Evolutionary conservation across 2,797 vertebrate genomes (phyloP), one percentile per base, ranked within the genome.

Genomic region (Microchirus variegatus): DNA sequence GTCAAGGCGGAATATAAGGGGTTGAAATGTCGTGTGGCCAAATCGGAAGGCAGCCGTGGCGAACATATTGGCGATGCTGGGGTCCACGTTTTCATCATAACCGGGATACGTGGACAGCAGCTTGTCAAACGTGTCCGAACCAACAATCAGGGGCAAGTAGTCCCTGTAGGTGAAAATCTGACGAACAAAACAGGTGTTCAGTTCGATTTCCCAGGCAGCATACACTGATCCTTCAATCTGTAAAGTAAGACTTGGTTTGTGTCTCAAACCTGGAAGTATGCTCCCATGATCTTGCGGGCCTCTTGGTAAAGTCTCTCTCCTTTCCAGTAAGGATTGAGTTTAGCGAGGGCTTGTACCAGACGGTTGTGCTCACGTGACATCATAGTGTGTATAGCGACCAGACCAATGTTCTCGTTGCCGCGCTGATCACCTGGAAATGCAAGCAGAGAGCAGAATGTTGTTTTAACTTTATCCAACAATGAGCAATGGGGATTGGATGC

Each of bases 351-450:
- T 0, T n/a, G 69, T 0, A 82, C 94, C 78, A 98, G 65, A 1
- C 91, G 91, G 73, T 96, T 98, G 86, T 98, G 96, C 37, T 98
- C 95, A 2, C 95, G 85, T 45, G 97, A 0, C 44, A 97, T 78
- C 37, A 98, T 35, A 0, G 92, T 94, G 81, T 98, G 96, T 3
- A 94, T 9, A 5, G 92, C 41, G 0, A 89, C 75, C 54, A 98
- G 80, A 0, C 70, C 92, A 26, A 91, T 83, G 63, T 97, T 94
- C 76, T 97, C 95, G 0, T 92, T 89, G 45, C 71, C 42, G 0
- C 94, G 90, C 0, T 5, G 72, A 37, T 98, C 97, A 66, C 96
- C 97, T 59, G 36, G 10, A 9, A 48, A 9, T 13, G n/a, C 45
- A 36, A 57, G 42, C 36, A 59, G 14, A 35, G 11, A 2, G 36